These are phyloP conservation scores for Bradypodion pumilum DNA, from an alignment of 2,797 vertebrate species.

Conservation along the genomic window DNA sequence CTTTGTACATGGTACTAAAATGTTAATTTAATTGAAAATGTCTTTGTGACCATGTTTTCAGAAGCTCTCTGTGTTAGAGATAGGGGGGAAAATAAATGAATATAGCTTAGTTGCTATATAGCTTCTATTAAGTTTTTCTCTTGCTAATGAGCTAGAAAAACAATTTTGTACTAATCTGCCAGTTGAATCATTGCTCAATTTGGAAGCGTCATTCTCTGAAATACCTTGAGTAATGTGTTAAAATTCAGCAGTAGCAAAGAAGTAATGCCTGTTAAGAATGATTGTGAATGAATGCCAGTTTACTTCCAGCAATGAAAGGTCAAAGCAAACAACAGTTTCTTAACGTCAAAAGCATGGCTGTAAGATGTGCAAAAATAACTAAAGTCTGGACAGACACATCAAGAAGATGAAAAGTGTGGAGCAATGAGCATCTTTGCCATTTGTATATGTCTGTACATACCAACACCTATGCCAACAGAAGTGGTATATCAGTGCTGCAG, in stretches of 20 bases:
- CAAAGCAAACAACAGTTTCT: not conserved
- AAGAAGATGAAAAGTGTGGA: not conserved
- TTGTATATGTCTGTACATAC: not conserved
- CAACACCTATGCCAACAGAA: not conserved
- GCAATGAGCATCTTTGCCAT: not conserved
- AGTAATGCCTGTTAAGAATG: conserved; percentile 10
- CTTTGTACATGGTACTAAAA: not conserved
- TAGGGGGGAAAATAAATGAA: not conserved
- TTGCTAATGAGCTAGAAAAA: conserved; percentile 15
- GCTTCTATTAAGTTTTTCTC: not conserved
- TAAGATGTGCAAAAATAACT: not conserved
- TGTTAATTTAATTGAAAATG: not conserved
- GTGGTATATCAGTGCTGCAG: not conserved
- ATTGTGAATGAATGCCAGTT: conserved; percentile 13
- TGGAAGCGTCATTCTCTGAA: conserved; percentile 23
- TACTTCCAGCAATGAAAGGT: not conserved
- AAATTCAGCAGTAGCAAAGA: not conserved
- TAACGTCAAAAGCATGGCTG: not conserved
- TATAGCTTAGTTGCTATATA: not conserved
- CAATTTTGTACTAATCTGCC: conserved; percentile 15
- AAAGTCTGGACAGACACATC: not conserved
- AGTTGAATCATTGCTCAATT: conserved; percentile 16
- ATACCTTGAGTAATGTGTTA: conserved; percentile 8
- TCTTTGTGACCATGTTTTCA: not conserved
- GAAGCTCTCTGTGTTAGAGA: not conserved